Base-by-base conservation (phyloP, 2,888 invertebrate species). In the Diaperis boleti region DNA sequence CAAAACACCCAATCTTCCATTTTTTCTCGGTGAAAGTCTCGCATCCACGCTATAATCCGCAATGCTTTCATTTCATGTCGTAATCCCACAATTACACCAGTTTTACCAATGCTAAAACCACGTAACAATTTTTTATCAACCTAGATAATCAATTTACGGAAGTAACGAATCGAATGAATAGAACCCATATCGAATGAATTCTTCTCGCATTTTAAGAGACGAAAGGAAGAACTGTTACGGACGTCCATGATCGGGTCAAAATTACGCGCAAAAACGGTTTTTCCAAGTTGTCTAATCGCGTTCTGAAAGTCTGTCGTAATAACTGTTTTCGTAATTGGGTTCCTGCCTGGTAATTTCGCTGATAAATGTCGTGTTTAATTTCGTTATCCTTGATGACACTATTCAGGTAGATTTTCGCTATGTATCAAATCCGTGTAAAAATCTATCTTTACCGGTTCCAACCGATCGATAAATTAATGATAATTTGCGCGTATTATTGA, bases 1-100 rank as follows among this genome's bases (percentile, higher is more conserved):
- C 20, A 20, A 20, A 4, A 26, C 26, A 8, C n/a, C 26, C 26
- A n/a, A 8, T 26, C n/a, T 26, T 20, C 20, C n/a, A 8, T 26
- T 26, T 26, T 26, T 26, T 26, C n/a, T 26, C 26, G n/a, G 26
- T 26, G 26, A 26, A 26, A 26, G 26, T 26, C 8, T 26, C 6
- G 26, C 26, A 26, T 26, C 26, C 26, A 26, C 33, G 33, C 33
- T 11, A 33, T 33, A 33, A 33, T 33, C 33, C 33, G 33, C 13
- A 11, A 11, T 39, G 39, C 39, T 39, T 39, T 39, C 39, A 8
- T 5, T 39, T 39, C 17, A 17, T 39, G 39, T 14, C 39, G 39
- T 39, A 39, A 39, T 33, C 11, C 1, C 11, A 5, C 11, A 33
- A 33, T 33, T 33, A 33, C 33, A 10, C 33, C 33, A 33, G 11